Base-by-base conservation (phyloP, 2,888 invertebrate species). In the Onthophagus sagittarius region DNA sequence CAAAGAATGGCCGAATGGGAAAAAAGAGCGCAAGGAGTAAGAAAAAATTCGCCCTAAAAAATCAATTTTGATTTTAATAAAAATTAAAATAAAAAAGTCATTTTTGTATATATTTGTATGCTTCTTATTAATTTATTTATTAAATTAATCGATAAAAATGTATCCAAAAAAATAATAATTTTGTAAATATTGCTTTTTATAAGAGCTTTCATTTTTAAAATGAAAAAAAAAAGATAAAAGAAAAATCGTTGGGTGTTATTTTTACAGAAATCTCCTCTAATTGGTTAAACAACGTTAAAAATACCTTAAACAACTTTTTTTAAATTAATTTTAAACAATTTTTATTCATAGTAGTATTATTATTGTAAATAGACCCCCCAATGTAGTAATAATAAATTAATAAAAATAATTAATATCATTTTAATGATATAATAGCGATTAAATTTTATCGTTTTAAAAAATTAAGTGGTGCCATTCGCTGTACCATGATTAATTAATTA, bases 1-100 rank as follows among this genome's bases (percentile, higher is more conserved):
- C 92, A 93, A 81, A 88, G 92, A 81, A 88, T 91, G 73, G 93
- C 93, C 5, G 92, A 93, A 81, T 93, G 93, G 93, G 93, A 93
- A 83, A 89, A 92, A 79, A 87, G 93, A 78, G 92, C 92, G 62
- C 92, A 92, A 84, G 91, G 32, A 5, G 64, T 32, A 63, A 15
- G 33, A 71, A 32, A 71, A 63, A 53, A 13, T 15, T 62, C 62
- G 6, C 62, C 31, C n/a, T 32, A 71, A 32, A 23, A 23, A 23
- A 23, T 23, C 23, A 23, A 23, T 23, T 23, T 23, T 2, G 23
- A 23, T 23, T 23, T 23, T 23, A 23, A 23, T 23, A 23, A 2
- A 23, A 23, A 23, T 23, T 2, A 23, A 23, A 23, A 23, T 23
- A 23, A 23, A 23, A 23, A 23, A 23, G 23, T 23, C 23, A 23